Evolutionary conservation across 2,888 invertebrate species (phyloP).

Genomic region (Hydriomena furcata): DNA sequence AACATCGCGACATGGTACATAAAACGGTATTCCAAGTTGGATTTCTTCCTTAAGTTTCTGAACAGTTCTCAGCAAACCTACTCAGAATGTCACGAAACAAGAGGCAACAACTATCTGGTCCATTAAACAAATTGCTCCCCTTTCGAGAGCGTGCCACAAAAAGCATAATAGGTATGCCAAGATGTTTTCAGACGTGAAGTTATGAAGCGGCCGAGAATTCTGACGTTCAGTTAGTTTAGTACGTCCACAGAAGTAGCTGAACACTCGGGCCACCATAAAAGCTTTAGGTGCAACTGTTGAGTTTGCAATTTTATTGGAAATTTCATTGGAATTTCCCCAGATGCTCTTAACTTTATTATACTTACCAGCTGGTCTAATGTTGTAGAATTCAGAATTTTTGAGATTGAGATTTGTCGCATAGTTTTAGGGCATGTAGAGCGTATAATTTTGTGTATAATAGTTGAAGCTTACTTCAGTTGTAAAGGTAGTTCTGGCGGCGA

Average conservation of each 20-base stretch:
- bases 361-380: no score
- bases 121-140: conserved; percentile 73
- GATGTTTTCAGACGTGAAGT: conserved; percentile 51
- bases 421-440: background rate
- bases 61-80: conserved; percentile 4
- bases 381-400: no score
- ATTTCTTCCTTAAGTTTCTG: background rate
- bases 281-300: no score
- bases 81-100: conserved; percentile 15
- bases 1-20: no score
- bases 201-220: conserved; percentile 33
- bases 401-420: background rate
- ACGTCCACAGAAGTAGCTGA: conserved; percentile 3
- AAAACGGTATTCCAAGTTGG: no score
- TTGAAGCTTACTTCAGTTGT: background rate
- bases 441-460: background rate
- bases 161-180: conserved; percentile 51
- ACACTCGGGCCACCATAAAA: background rate
- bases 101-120: conserved; percentile 56
- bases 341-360: no score
- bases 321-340: no score
- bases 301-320: background rate
- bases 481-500: conserved; percentile 7
- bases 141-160: conserved; percentile 53
- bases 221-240: conserved; percentile 15